Evolutionary conservation across 1,140 invertebrate species (phyloP), one percentile per base, ranked within the genome.

Genomic region (Hyphantria cunea): DNA sequence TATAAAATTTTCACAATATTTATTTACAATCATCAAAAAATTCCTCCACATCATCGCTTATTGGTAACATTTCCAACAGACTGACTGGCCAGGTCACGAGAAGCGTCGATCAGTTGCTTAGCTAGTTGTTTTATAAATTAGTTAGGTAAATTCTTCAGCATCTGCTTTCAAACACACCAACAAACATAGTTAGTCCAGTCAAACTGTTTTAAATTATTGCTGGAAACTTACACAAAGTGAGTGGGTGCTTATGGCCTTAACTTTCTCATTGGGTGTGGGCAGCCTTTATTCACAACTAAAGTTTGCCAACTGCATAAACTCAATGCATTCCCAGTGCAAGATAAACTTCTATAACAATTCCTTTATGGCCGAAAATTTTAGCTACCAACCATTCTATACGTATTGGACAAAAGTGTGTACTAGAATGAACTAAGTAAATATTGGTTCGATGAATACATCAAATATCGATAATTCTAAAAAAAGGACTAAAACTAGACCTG

Each of bases 271-370:
- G 7, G 7, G 37, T 9, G n/a, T 50, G 34, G 45, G 14, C 45
- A 50, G 55, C 39, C 34, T 14, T 50, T 39, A 39, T 32, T n/a
- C 9, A 39, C 55, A 48, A 41, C 32, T 0, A 50, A 59, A 59
- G 55, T 59, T 59, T 59, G 33, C 41, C 47, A 31, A 13, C 55
- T 25, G 44, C 17, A 25, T 39, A 59, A 50, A 59, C 55, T 50
- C 14, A 59, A 59, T 59, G 55, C 55, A 50, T 59, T 59, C 17
- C 45, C 25, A 59, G 15, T 58, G 54, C 54, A 49, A 41, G 42
- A 45, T 48, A 56, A 59, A 59, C 33, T 59, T 59, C 33, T 31
- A 49, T 49, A 59, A 59, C 45, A 17, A 59, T 34, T 50, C 45
- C 55, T 59, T 59, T 34, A 50, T 6, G 33, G 14, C 10, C 54